Evolutionary conservation across 2,888 invertebrate species (phyloP).

Genomic region (Mellilla xanthometata): DNA sequence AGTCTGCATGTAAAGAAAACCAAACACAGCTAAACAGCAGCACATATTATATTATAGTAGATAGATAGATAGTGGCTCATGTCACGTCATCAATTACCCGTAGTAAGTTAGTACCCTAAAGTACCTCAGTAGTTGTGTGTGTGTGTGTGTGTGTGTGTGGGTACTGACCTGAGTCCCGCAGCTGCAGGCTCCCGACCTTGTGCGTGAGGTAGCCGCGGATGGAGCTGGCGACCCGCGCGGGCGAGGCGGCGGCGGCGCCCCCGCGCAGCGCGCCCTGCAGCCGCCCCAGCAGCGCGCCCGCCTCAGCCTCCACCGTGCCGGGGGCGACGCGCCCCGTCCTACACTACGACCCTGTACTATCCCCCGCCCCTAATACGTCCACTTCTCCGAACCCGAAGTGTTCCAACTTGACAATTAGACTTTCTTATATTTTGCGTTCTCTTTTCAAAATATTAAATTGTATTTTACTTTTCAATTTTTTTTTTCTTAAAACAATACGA

Average conservation of each 20-base stretch:
- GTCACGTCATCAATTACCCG: too few species aligned
- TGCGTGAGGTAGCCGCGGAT: slow-evolving; percentile 88
- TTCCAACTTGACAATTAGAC: background rate
- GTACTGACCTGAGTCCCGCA: slow-evolving; percentile 87
- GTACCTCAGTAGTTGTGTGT: too few species aligned
- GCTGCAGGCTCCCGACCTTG: slow-evolving; percentile 86
- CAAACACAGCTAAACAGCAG: too few species aligned
- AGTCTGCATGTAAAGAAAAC: too few species aligned
- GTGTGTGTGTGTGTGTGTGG: background rate
- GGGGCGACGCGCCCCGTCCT: slow-evolving; percentile 53
- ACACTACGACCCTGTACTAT: slow-evolving; percentile 24
- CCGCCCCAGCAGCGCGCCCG: slow-evolving; percentile 84
- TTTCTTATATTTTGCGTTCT: background rate
- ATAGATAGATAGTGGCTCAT: too few species aligned
- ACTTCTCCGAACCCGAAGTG: background rate
- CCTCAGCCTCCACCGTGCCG: slow-evolving; percentile 77
- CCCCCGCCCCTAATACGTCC: background rate
- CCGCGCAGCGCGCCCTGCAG: slow-evolving; percentile 86
- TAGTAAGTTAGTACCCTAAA: too few species aligned
- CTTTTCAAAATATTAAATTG: background rate
- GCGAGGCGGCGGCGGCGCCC: slow-evolving; percentile 86
- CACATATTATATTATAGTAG: too few species aligned
- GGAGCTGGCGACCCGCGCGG: slow-evolving; percentile 87
- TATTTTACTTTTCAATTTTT: too few species aligned
- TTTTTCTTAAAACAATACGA: background rate